Percentiles rank a stretch among this genome's conserved stretches.
phyloP scores from a whole-genome alignment of 1,140 invertebrate species.

The Trissolcus basalis region DNA sequence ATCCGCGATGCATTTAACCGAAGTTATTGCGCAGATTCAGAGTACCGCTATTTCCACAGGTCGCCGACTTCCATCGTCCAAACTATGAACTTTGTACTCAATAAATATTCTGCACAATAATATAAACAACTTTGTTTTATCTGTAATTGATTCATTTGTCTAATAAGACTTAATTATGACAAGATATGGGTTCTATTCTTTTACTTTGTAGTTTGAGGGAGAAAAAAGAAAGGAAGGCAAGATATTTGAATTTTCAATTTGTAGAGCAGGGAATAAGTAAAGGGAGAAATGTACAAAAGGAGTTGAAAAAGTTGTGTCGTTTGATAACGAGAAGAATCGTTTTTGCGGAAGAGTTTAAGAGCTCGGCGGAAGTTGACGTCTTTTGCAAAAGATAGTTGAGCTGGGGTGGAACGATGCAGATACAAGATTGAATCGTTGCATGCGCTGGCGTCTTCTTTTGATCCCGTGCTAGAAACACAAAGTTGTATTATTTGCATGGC shows the following conservation, averaged over 20 bases:
- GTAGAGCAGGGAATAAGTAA: constrained; percentile 8
- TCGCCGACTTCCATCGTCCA: constrained; percentile 61
- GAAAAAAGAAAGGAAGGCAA: constrained; percentile 3
- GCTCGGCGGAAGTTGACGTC: constrained; percentile 47
- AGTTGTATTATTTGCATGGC: constrained; percentile 74
- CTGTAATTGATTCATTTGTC: too few species aligned
- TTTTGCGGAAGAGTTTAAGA: constrained; percentile 45
- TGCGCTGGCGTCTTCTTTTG: constrained; percentile 66
- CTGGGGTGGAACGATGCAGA: constrained; percentile 56
- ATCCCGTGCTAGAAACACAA: constrained; percentile 71
- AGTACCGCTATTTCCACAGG: constrained; percentile 65
- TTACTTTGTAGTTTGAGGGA: neutral
- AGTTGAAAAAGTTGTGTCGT: constrained; percentile 35
- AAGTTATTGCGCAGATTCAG: constrained; percentile 44
- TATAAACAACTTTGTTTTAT: too few species aligned
- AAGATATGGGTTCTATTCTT: too few species aligned
- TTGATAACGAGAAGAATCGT: constrained; percentile 51
- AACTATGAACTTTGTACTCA: constrained; percentile 64
- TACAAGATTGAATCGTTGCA: constrained; percentile 63
- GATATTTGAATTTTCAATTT: constrained; percentile 22
- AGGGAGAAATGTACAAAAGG: too few species aligned
- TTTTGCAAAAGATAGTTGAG: constrained; percentile 51
- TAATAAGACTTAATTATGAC: too few species aligned
- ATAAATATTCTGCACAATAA: constrained; percentile 9
- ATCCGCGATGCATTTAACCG: constrained; percentile 64